Percentiles rank a stretch among this genome's conserved stretches.
Conservation (phyloP, 2,113 vertebrate genomes). For the Sardina pilchardus region DNA sequence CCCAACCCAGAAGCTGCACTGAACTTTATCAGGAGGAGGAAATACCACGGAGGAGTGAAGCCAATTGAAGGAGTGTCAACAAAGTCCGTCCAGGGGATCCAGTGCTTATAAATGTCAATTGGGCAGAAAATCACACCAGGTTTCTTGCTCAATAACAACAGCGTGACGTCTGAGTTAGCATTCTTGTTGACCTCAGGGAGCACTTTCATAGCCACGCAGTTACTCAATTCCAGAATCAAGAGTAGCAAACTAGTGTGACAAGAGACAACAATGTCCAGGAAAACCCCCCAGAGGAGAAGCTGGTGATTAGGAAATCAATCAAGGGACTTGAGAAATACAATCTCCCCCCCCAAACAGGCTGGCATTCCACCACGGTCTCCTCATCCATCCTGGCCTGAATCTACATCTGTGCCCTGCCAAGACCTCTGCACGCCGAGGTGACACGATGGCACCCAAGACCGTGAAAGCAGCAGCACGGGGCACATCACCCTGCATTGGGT, state of each 20-base stretch:
- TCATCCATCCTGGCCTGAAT: not conserved
- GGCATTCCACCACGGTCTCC: not conserved
- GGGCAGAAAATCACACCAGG: not conserved
- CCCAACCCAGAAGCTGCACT: too few species aligned
- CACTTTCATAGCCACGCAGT: not conserved
- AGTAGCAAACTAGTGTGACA: not conserved
- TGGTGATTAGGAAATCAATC: not conserved
- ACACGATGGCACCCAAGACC: not conserved
- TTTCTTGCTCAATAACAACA: not conserved
- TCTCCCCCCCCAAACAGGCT: not conserved
- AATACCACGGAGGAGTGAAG: not conserved
- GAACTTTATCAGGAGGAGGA: not conserved
- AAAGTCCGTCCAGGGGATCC: not conserved
- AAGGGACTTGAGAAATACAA: not conserved
- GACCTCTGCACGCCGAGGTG: not conserved
- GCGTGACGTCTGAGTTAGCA: not conserved
- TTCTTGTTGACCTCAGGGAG: not conserved
- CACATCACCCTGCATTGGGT: not conserved
- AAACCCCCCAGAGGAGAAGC: not conserved
- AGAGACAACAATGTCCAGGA: not conserved
- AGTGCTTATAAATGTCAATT: not conserved
- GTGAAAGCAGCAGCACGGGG: not conserved
- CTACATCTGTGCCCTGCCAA: not conserved
- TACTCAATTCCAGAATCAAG: not conserved
- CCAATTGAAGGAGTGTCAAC: not conserved